Percentiles rank a stretch among this genome's conserved stretches.
phyloP scores from a whole-genome alignment of 2,113 vertebrate genomes.

The Sylvilagus bachmani region DNA sequence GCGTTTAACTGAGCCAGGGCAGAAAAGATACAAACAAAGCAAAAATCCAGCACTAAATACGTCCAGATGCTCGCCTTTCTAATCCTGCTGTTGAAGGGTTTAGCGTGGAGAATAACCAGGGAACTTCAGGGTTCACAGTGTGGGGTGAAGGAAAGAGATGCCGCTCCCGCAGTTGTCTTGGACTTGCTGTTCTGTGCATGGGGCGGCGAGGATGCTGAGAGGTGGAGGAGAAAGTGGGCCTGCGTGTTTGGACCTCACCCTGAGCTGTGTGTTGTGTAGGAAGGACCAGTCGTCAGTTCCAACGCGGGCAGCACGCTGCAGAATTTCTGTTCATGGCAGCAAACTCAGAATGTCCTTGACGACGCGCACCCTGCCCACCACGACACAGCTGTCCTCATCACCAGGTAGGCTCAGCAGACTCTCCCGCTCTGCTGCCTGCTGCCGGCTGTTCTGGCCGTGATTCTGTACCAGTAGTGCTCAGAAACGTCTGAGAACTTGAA shows the following conservation, averaged over 20 bases:
- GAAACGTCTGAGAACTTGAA: not conserved
- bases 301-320: slow-evolving; percentile 96
- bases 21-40: not conserved
- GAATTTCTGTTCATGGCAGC: slow-evolving; percentile 98
- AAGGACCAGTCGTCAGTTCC: slow-evolving; percentile 95
- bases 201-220: not conserved
- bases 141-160: not conserved
- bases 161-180: not conserved
- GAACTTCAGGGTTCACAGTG: too few species aligned
- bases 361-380: slow-evolving; percentile 96
- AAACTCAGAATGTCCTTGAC: slow-evolving; percentile 94
- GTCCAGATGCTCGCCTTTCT: not conserved
- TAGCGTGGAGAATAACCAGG: not conserved
- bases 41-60: not conserved
- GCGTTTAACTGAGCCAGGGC: not conserved
- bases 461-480: not conserved
- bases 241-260: not conserved
- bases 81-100: not conserved
- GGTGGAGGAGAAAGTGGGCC: not conserved
- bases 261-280: slow-evolving; percentile 86
- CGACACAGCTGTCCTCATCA: slow-evolving; percentile 97
- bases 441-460: too few species aligned
- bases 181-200: not conserved
- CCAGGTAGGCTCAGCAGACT: slow-evolving; percentile 90
- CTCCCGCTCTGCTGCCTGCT: too few species aligned